These are phyloP conservation scores for Metellina segmentata DNA, from an alignment of 2,888 invertebrate genomes.

Conservation along the genomic window DNA sequence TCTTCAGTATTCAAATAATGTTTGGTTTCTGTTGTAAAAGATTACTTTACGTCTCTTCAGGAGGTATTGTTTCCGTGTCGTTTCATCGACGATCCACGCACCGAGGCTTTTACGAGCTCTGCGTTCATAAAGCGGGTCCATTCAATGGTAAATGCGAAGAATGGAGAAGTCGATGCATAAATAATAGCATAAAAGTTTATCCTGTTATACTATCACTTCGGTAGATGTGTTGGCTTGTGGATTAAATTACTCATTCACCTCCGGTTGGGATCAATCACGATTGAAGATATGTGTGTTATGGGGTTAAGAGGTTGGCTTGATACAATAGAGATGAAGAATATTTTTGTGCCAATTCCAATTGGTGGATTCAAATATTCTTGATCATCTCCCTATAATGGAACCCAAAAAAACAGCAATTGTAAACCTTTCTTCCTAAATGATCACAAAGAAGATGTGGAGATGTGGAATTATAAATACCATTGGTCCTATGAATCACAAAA, in stretches of 20 bases:
- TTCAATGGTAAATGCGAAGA: background rate
- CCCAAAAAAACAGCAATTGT: too few species aligned
- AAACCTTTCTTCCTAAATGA: too few species aligned
- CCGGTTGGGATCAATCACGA: too few species aligned
- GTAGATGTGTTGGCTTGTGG: background rate
- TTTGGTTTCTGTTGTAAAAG: conserved; percentile 5
- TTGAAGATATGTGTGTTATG: too few species aligned
- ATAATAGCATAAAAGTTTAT: background rate
- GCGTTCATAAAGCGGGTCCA: background rate
- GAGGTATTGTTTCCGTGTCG: conserved; percentile 21
- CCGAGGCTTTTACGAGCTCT: background rate
- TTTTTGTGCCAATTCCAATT: too few species aligned
- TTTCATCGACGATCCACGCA: conserved; percentile 20
- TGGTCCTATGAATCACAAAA: too few species aligned
- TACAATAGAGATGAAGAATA: too few species aligned
- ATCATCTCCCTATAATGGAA: too few species aligned
- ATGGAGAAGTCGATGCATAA: background rate
- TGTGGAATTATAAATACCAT: too few species aligned
- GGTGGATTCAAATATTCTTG: too few species aligned
- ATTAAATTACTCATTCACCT: background rate
- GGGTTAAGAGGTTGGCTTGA: too few species aligned
- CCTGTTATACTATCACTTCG: background rate
- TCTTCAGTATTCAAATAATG: background rate
- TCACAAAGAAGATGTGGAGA: too few species aligned
- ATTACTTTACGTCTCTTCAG: background rate